phyloP scores from a whole-genome alignment of 2,797 vertebrate species.

The Tarsius wallacei region DNA sequence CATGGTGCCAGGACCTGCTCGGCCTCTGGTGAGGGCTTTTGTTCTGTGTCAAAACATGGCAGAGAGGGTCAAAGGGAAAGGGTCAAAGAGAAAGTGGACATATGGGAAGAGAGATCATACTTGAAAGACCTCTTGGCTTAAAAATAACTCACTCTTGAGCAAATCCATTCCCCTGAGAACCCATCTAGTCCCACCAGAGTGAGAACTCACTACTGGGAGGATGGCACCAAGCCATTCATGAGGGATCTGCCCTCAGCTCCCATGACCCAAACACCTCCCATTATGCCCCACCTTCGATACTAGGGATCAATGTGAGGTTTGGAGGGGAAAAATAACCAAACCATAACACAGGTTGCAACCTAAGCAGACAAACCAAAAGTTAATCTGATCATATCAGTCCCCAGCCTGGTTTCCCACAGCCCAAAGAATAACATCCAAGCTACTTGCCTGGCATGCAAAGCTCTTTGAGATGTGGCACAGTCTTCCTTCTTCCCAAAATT shows the following conservation, averaged over 20 bases:
- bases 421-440: not conserved
- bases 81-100: not conserved
- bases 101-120: not conserved
- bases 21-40: not conserved
- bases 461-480: not conserved
- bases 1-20: not conserved
- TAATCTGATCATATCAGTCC: not conserved
- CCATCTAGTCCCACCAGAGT: too few relatives aligned
- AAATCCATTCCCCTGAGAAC: not conserved
- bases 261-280: not conserved
- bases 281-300: not conserved
- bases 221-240: not conserved
- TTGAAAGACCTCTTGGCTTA: not conserved
- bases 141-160: not conserved
- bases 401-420: not conserved
- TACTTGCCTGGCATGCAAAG: not conserved
- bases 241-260: too few relatives aligned
- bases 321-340: not conserved
- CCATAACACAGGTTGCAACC: not conserved
- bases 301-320: not conserved
- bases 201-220: not conserved
- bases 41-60: not conserved
- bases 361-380: not conserved
- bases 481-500: not conserved
- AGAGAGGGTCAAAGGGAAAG: not conserved